Percentiles rank a stretch among this genome's conserved stretches.
These are phyloP conservation scores for Leucosticte australis DNA, from an alignment of 2,113 vertebrate genomes.

Conservation along the genomic window DNA sequence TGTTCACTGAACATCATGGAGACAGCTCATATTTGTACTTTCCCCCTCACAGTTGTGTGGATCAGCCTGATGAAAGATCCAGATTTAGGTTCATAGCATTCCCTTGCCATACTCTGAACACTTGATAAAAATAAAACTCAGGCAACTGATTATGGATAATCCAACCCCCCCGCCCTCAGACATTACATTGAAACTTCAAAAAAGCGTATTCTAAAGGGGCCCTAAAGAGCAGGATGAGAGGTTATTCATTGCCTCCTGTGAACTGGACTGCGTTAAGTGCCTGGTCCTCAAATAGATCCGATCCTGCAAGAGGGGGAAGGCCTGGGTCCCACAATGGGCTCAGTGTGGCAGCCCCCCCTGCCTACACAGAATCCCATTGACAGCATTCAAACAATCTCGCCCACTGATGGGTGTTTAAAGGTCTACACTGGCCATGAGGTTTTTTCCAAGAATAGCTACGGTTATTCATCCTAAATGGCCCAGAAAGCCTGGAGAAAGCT, in stretches of 20 bases:
- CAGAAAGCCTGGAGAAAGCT: constrained; percentile 62
- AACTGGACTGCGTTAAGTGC: constrained; percentile 21
- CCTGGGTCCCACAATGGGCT: constrained; percentile 31
- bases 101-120: constrained; percentile 7
- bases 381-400: background rate
- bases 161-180: background rate
- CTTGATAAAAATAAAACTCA: constrained; percentile 54
- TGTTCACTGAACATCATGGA: background rate
- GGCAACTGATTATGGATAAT: background rate
- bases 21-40: constrained; percentile 10
- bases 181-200: constrained; percentile 42
- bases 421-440: constrained; percentile 6
- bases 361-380: constrained; percentile 48
- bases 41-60: background rate
- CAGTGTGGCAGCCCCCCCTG: constrained; percentile 26
- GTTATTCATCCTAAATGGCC: constrained; percentile 63
- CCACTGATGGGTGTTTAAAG: background rate
- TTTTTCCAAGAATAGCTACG: constrained; percentile 9
- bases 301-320: constrained; percentile 15
- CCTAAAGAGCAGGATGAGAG: constrained; percentile 49
- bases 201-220: constrained; percentile 4
- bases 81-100: constrained; percentile 24
- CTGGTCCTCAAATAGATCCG: constrained; percentile 18
- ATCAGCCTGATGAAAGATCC: constrained; percentile 24
- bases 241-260: constrained; percentile 53